Percentiles rank a stretch among this genome's conserved stretches.
Conservation (phyloP, 2,113 vertebrate species). For the Pangasianodon gigas region DNA sequence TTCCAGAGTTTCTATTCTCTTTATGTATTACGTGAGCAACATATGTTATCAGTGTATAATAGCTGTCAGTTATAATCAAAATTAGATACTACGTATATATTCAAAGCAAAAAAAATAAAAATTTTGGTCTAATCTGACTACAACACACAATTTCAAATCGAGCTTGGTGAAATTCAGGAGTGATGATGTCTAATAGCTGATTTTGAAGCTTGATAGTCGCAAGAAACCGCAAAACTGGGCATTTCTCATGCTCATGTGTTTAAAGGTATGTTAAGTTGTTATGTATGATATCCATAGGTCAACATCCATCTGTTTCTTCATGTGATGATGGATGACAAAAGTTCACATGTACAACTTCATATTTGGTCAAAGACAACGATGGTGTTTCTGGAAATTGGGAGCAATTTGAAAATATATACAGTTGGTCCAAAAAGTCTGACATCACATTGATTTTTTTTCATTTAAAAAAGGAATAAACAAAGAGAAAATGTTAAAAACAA, state of each 20-base stretch:
- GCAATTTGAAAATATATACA: no score
- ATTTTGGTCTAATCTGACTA: not conserved
- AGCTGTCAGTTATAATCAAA: not conserved
- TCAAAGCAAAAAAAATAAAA: not conserved
- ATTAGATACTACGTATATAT: not conserved
- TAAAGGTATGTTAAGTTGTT: not conserved
- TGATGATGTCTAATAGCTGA: not conserved
- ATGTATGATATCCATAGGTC: not conserved
- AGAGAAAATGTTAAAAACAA: no score
- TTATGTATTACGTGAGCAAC: conserved; percentile 27
- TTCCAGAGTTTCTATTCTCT: conserved; percentile 42
- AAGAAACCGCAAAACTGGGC: not conserved
- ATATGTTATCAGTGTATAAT: conserved; percentile 3
- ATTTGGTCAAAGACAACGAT: no score
- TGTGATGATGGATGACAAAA: not conserved
- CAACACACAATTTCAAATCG: not conserved
- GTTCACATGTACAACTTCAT: no score
- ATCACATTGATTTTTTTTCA: no score
- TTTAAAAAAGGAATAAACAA: no score
- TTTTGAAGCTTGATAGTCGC: not conserved
- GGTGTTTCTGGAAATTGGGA: no score
- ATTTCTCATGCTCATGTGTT: not conserved
- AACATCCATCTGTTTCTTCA: not conserved
- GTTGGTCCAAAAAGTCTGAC: no score
- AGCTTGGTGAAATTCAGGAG: not conserved